Evolutionary conservation across 2,888 invertebrate genomes (phyloP), one percentile per base, ranked within the genome.

Genomic region (Xestia sexstrigata): DNA sequence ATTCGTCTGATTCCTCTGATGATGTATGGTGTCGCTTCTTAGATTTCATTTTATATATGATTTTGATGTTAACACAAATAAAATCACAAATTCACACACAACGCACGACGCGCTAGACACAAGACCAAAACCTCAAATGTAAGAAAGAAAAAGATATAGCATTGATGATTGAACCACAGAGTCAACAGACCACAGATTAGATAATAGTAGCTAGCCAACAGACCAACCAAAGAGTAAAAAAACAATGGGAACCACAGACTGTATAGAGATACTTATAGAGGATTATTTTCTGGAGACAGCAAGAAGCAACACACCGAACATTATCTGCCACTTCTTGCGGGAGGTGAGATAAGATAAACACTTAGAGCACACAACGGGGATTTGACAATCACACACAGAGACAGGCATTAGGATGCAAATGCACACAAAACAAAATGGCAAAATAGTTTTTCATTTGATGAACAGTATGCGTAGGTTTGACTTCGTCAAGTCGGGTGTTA

Each of bases 1-100:
- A 95, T 73, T 94, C 95, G 73, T 95, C 95, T 0, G 96, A 95
- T 76, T 96, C 96, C 55, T 96, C 96, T 11, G 96, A 95, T 13
- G 96, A 95, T 47, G 93, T 91, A 67, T 95, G 94, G 82, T 95
- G 95, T 35, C 95, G 95, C 87, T 93, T 96, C 88, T 96, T 96
- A 15, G 95, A 93, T 86, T 96, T 96, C 96, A 96, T 96, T 80
- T 47, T 68, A 55, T 17, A 42, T 66, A 26, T 52, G 9, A 17
- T 68, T 62, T 66, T 47, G 70, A 17, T n/a, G 39, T 0, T 65
- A 47, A 0, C 8, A 13, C 23, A 69, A 77, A 52, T 58, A 49
- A 58, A 49, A 49, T 52, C 55, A 63, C 62, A 42, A 74, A 26
- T 47, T 66, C 45, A 42, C 47, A 63, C 45, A 42, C 47, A 63